These are phyloP conservation scores for Rhizomys pruinosus DNA, from an alignment of 2,113 vertebrate species.

Conservation along the genomic window DNA sequence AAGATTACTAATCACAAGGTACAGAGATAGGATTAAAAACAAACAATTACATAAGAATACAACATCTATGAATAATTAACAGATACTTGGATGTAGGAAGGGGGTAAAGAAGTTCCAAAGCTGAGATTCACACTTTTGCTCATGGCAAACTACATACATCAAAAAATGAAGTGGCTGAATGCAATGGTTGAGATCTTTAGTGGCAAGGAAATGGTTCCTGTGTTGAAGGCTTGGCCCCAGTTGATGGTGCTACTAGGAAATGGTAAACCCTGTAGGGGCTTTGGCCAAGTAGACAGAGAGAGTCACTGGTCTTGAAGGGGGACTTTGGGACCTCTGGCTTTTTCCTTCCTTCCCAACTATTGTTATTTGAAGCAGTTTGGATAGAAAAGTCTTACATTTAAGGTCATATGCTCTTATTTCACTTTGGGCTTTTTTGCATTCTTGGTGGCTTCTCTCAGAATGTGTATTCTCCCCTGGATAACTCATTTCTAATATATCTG, in stretches of 20 bases:
- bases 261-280: background rate
- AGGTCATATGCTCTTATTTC: background rate
- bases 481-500: background rate
- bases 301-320: no score
- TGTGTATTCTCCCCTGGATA: background rate
- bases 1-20: constrained; percentile 39
- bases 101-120: background rate
- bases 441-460: background rate
- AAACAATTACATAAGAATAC: background rate
- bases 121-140: background rate
- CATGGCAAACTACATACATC: background rate
- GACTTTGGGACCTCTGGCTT: background rate
- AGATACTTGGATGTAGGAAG: constrained; percentile 25
- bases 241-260: background rate
- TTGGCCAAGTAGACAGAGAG: background rate
- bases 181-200: background rate
- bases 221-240: background rate
- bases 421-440: background rate
- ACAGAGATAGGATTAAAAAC: constrained; percentile 24
- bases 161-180: constrained; percentile 13
- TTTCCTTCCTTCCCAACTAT: background rate
- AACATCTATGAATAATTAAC: background rate
- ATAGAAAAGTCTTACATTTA: background rate
- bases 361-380: constrained; percentile 1
- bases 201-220: background rate